A percentile compares a stretch with the other conserved stretches of the same genome.
These are phyloP conservation scores for Drosophila mulleri DNA, from an alignment of 2,888 invertebrate genomes.

Conservation along the genomic window DNA sequence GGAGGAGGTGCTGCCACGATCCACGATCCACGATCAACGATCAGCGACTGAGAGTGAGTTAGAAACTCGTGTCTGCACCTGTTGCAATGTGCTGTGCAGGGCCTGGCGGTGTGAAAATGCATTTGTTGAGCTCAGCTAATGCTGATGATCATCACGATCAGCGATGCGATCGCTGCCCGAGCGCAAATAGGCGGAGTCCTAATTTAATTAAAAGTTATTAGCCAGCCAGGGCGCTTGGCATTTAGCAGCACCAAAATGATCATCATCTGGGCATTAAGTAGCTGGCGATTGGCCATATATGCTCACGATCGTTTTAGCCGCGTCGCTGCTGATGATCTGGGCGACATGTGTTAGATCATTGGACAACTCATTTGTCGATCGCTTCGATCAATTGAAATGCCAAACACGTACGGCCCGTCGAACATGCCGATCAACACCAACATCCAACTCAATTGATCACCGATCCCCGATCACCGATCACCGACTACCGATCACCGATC, in stretches of 20 bases:
- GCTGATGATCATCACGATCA: slow-evolving; percentile 66
- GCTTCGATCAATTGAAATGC: slow-evolving; percentile 65
- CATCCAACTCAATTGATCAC: slow-evolving; percentile 32
- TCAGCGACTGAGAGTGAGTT: slow-evolving; percentile 4
- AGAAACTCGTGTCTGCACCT: slow-evolving; percentile 65
- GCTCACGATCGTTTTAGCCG: slow-evolving; percentile 16
- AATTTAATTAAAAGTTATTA: slow-evolving; percentile 82
- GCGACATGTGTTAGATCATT: slow-evolving; percentile 74
- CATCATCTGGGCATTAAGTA: slow-evolving; percentile 52
- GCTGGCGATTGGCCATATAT: slow-evolving; percentile 67
- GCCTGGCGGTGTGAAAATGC: slow-evolving; percentile 69
- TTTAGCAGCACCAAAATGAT: slow-evolving; percentile 31
- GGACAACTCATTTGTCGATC: slow-evolving; percentile 76
- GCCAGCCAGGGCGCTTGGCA: slow-evolving; percentile 51
- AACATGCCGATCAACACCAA: slow-evolving; percentile 78
- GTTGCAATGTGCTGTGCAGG: slow-evolving; percentile 30
- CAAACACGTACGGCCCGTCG: slow-evolving; percentile 72
- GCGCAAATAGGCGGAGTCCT: slow-evolving; percentile 76
- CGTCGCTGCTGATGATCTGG: slow-evolving; percentile 58
- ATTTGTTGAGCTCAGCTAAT: slow-evolving; percentile 65
- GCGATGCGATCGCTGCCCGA: slow-evolving; percentile 48
- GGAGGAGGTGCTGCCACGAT: not conserved
- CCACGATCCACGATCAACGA: slow-evolving; percentile 32
- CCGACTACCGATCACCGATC: slow-evolving; percentile 20
- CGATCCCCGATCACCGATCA: slow-evolving; percentile 28